phyloP scores from a whole-genome alignment of 2,113 vertebrate genomes.

The Numida meleagris region DNA sequence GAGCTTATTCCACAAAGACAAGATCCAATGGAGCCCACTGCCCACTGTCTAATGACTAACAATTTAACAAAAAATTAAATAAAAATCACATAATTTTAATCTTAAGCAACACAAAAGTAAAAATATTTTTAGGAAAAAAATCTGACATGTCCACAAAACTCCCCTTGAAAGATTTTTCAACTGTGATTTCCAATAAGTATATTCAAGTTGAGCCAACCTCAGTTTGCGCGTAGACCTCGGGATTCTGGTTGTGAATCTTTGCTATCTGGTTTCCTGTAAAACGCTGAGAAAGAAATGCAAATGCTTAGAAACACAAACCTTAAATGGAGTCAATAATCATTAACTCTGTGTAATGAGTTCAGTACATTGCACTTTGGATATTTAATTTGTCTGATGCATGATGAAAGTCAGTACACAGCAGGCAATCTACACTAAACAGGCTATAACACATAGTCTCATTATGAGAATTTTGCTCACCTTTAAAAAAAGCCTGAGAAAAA shows the following conservation, averaged over 20 bases:
- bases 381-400: slow-evolving; percentile 38
- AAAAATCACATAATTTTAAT: not conserved
- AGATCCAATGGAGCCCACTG: not conserved
- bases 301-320: slow-evolving; percentile 65
- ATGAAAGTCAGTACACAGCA: slow-evolving; percentile 51
- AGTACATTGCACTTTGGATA: slow-evolving; percentile 32
- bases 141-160: not conserved
- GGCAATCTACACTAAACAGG: slow-evolving; percentile 57
- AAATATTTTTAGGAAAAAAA: not conserved
- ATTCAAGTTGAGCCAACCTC: slow-evolving; percentile 83
- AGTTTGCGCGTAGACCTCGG: slow-evolving; percentile 78
- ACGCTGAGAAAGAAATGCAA: slow-evolving; percentile 81
- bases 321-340: slow-evolving; percentile 67
- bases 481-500: slow-evolving; percentile 6
- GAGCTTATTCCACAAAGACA: not conserved
- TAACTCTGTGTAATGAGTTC: slow-evolving; percentile 54
- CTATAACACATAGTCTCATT: slow-evolving; percentile 58
- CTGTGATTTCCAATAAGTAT: not conserved
- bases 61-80: not conserved
- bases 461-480: slow-evolving; percentile 69
- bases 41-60: not conserved
- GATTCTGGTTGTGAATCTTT: slow-evolving; percentile 84
- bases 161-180: not conserved
- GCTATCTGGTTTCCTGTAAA: slow-evolving; percentile 98
- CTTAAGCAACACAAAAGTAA: not conserved